A percentile compares a stretch with the other conserved stretches of the same genome.
Conservation (phyloP, 2,888 invertebrate species). For the Lamellibrachia satsuma region DNA sequence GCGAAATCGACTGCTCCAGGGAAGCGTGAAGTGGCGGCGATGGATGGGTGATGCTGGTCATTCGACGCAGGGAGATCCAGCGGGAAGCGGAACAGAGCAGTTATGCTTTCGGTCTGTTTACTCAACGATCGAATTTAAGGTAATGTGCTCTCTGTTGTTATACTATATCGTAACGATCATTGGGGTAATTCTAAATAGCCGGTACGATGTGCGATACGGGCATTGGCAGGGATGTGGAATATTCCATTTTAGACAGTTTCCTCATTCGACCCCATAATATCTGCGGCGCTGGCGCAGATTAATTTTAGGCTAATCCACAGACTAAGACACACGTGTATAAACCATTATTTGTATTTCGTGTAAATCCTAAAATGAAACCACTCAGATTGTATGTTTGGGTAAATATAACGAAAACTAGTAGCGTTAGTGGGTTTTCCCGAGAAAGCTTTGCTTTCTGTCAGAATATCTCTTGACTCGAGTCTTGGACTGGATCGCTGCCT, state of each 20-base stretch:
- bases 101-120: not conserved
- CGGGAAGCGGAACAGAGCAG: slow-evolving; percentile 3
- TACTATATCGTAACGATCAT: not conserved
- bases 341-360: not conserved
- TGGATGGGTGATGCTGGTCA: slow-evolving; percentile 13
- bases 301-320: not conserved
- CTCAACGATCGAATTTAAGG: not conserved
- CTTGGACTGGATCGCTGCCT: not conserved
- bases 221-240: slow-evolving; percentile 13
- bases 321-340: not conserved
- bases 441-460: not conserved
- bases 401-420: not conserved
- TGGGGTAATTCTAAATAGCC: not conserved
- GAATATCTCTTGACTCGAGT: not conserved
- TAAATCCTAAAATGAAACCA: not conserved
- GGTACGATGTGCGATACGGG: slow-evolving; percentile 17
- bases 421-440: not conserved
- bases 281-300: too few relatives aligned
- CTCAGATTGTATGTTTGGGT: not conserved
- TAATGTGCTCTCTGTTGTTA: slow-evolving; percentile 3
- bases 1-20: slow-evolving; percentile 17
- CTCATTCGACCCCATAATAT: not conserved
- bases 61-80: slow-evolving; percentile 13
- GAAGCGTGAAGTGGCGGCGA: slow-evolving; percentile 17
- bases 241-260: not conserved